Base-by-base conservation (phyloP, 2,113 vertebrate species). In the Heliornis fulica region DNA sequence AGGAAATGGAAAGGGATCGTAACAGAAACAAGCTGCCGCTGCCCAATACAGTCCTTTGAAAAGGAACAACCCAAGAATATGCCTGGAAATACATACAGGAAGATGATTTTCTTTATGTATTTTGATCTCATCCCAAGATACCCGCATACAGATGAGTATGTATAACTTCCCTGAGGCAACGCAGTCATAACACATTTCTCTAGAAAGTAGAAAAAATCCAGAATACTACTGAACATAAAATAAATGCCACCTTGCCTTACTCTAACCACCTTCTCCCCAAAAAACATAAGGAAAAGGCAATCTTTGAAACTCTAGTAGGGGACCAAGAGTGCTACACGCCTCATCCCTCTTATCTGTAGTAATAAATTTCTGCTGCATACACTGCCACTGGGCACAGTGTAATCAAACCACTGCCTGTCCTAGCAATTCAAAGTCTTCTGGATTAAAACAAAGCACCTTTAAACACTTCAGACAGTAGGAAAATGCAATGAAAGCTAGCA, bases 291-390 rank as follows among this genome's bases (percentile, higher is more conserved):
- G 50, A 60, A 76, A 93, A 87, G 29, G 17, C 74, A 89, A 95
- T 40, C 32, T 31, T 45, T 41, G 56, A 91, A 53, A 15, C 15
- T 88, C 16, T 28, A 22, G 29, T 3, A 68, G 18, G 13, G 21
- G 3, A 74, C 9, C 28, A 68, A 76, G 10, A 50, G 5, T 0
- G 7, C 20, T 51, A 26, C 26, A 11, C 0, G 5, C 3, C 0
- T 57, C 64, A 41, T 34, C 32, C 34, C 34, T 74, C 69, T 54
- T 36, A 8, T 43, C 34, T 66, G 10, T 2, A 13, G 8, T 23
- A 32, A 43, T 4, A 11, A 61, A 71, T 3, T 16, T 32, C 56
- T 63, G 36, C 34, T 51, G 46, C 41, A 84, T 90, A 51, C 20
- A 28, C 32, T 66, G 81, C 23, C 5, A 57, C 2, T 34, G 54